Percentiles rank a stretch among this genome's conserved stretches.
Conservation (phyloP, 2,113 vertebrate species). For the Lynx canadensis region DNA sequence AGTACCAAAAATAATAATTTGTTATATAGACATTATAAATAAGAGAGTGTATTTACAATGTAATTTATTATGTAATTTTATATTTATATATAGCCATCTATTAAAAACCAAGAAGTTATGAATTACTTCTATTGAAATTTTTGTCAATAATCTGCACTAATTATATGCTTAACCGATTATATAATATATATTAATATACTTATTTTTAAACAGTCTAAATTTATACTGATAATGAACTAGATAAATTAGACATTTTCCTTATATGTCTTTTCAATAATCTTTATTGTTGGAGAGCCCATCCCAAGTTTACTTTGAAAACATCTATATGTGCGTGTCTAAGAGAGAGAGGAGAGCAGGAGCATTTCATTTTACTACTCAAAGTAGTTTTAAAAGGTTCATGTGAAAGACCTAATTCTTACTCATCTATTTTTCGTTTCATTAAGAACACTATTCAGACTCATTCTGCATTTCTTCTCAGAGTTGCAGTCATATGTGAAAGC, state of each 20-base stretch:
- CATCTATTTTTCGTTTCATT: background rate
- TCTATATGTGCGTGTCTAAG: background rate
- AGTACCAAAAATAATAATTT: background rate
- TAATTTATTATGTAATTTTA: background rate
- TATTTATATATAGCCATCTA: background rate
- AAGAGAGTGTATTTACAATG: background rate
- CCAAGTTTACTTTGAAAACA: background rate
- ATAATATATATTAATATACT: background rate
- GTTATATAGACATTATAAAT: background rate
- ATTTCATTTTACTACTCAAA: background rate
- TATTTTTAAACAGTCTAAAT: background rate
- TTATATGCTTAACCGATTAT: background rate
- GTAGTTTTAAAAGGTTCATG: background rate
- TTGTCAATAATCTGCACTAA: background rate
- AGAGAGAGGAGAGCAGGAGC: background rate
- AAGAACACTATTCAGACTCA: background rate
- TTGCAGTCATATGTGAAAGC: background rate
- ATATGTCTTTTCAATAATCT: background rate
- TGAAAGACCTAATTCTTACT: background rate
- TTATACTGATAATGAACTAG: background rate
- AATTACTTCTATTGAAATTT: background rate
- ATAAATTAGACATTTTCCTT: background rate
- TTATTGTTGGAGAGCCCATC: background rate
- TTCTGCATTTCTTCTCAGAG: background rate
- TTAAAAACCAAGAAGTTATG: background rate